A percentile compares a stretch with the other conserved stretches of the same genome.
Evolutionary conservation across 2,888 invertebrate species (phyloP).

Genomic region (Augiades crinisus): DNA sequence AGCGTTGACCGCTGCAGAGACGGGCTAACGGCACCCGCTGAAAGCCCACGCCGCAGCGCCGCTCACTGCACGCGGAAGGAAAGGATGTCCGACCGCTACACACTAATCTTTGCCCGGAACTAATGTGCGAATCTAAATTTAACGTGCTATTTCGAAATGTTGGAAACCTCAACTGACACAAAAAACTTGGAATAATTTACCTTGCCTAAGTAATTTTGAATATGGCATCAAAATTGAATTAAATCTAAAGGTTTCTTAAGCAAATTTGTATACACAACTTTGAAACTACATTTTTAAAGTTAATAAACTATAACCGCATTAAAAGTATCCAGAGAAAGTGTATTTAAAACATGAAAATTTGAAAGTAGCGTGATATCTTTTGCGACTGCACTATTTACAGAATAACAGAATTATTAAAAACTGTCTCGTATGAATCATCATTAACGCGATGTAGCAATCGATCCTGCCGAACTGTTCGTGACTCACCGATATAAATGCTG

Average conservation of each 20-base stretch:
- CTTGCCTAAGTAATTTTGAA: no score
- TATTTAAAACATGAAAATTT: no score
- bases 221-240: no score
- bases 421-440: not conserved
- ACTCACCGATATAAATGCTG: slow-evolving; percentile 17
- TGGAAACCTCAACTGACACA: no score
- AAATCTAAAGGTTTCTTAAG: no score
- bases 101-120: not conserved
- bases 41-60: slow-evolving; percentile 38
- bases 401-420: not conserved
- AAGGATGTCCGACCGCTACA: slow-evolving; percentile 13
- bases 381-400: not conserved
- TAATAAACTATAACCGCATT: no score
- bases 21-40: slow-evolving; percentile 61
- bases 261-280: no score
- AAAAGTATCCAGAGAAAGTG: no score
- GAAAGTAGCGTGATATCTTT: not conserved
- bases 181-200: no score
- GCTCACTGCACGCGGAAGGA: slow-evolving; percentile 41
- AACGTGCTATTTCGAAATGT: no score
- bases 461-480: slow-evolving; percentile 16
- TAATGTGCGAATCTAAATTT: not conserved
- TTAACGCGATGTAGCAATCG: slow-evolving; percentile 1
- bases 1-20: slow-evolving; percentile 63
- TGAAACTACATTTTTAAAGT: no score